Evolutionary conservation across 2,113 vertebrate species (phyloP).

Genomic region (Xiphophorus hellerii): DNA sequence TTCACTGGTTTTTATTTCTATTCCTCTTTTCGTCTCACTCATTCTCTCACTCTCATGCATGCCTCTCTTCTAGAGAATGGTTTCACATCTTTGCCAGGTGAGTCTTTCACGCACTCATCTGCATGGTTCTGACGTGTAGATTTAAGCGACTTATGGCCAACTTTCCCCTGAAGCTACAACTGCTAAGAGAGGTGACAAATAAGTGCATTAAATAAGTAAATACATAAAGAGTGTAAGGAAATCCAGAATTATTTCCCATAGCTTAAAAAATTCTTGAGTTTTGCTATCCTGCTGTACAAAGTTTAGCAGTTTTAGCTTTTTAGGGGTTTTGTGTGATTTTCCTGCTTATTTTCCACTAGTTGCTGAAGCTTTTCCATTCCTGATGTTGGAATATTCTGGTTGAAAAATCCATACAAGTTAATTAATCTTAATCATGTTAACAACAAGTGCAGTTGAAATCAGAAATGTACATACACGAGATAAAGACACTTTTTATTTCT

Average conservation of each 20-base stretch:
- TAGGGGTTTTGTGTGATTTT: conserved; percentile 4
- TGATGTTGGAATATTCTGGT: neutral
- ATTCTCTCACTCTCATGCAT: conserved; percentile 94
- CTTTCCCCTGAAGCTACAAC: conserved; percentile 49
- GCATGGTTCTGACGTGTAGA: conserved; percentile 77
- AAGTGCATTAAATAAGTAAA: neutral
- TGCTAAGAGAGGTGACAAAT: conserved; percentile 17
- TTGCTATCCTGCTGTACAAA: neutral
- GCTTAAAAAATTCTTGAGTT: neutral
- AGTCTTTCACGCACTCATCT: conserved; percentile 86
- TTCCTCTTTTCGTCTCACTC: conserved; percentile 86
- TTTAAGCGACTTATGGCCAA: conserved; percentile 7
- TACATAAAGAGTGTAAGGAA: neutral
- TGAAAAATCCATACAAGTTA: neutral
- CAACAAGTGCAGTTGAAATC: no score
- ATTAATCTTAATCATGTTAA: no score
- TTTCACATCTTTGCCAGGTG: conserved; percentile 98
- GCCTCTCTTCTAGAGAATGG: conserved; percentile 98
- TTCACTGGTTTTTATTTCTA: conserved; percentile 76
- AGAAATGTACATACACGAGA: no score
- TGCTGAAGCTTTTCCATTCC: conserved; percentile 7
- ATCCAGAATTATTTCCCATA: neutral
- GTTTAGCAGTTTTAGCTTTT: conserved; percentile 51
- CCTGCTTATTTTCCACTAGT: conserved; percentile 26
- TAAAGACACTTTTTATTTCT: no score